These are phyloP conservation scores for Sterna hirundo DNA, from an alignment of 2,113 vertebrate species.

Conservation along the genomic window DNA sequence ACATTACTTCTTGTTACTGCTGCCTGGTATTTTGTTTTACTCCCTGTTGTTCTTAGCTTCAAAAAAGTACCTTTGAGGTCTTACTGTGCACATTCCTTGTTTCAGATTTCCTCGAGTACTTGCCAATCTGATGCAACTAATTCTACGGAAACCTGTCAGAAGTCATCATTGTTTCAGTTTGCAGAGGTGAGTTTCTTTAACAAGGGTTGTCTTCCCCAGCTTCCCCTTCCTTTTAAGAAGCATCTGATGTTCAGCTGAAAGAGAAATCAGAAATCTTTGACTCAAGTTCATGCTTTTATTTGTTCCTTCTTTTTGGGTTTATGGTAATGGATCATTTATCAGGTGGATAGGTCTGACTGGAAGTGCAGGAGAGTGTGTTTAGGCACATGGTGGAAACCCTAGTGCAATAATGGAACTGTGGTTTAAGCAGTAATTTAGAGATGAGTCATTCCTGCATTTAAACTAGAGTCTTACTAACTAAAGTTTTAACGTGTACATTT, in stretches of 20 bases:
- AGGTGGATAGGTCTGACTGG: not conserved
- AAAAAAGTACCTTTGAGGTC: not conserved
- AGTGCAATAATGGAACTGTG: not conserved
- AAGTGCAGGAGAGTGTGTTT: not conserved
- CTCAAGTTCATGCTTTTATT: not conserved
- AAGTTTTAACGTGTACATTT: not conserved
- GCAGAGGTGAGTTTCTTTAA: slow-evolving; percentile 80
- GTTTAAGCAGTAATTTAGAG: not conserved
- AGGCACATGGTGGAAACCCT: not conserved
- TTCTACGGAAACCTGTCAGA: slow-evolving; percentile 78
- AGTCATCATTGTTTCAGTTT: slow-evolving; percentile 83
- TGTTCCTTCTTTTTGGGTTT: not conserved
- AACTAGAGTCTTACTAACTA: not conserved
- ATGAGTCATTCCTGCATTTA: not conserved
- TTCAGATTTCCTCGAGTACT: slow-evolving; percentile 81
- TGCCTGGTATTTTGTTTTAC: not conserved
- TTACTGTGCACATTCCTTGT: slow-evolving; percentile 1
- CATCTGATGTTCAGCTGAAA: not conserved
- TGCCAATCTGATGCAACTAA: slow-evolving; percentile 78
- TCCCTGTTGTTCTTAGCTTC: not conserved
- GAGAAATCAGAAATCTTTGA: not conserved
- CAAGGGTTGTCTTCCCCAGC: not conserved
- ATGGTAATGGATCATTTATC: not conserved
- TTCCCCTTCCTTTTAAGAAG: not conserved
- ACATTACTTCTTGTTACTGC: not conserved